Percentiles rank a stretch among this genome's conserved stretches.
These are phyloP conservation scores for Glandiceps talaboti DNA, from an alignment of 53 echinoderm and acorn worm genomes.

Conservation along the genomic window DNA sequence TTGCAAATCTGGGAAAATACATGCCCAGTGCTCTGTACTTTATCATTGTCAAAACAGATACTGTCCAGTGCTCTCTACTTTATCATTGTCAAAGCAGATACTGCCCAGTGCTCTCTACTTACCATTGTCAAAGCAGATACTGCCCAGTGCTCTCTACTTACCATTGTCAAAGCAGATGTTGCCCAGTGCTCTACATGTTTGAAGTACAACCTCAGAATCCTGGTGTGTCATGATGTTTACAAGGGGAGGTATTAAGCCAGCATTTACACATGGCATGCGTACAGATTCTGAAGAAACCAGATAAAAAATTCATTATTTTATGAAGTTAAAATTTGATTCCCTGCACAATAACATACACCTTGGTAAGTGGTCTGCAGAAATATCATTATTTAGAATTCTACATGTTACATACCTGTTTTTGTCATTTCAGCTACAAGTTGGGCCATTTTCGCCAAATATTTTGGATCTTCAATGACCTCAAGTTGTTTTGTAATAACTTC, in stretches of 20 bases:
- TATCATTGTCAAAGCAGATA: too few relatives aligned
- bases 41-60: too few relatives aligned
- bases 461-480: not conserved
- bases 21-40: too few relatives aligned
- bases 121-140: too few relatives aligned
- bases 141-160: conserved; percentile 29
- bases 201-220: conserved; percentile 60
- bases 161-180: conserved; percentile 97
- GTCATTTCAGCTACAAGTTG: conserved; percentile 92
- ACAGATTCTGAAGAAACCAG: conserved; percentile 54
- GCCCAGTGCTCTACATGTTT: conserved; percentile 80
- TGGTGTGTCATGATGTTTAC: conserved; percentile 39
- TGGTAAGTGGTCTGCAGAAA: too few relatives aligned
- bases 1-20: too few relatives aligned
- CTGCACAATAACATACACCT: too few relatives aligned
- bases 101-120: too few relatives aligned
- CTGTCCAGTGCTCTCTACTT: too few relatives aligned
- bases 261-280: conserved; percentile 59
- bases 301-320: too few relatives aligned
- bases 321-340: too few relatives aligned
- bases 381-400: too few relatives aligned
- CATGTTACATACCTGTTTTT: conserved; percentile 52
- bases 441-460: conserved; percentile 32
- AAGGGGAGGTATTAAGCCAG: conserved; percentile 54
- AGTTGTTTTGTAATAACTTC: conserved; percentile 21